These are phyloP conservation scores for Stenotaenia linearis DNA, from an alignment of 2,888 invertebrate species.

Conservation along the genomic window DNA sequence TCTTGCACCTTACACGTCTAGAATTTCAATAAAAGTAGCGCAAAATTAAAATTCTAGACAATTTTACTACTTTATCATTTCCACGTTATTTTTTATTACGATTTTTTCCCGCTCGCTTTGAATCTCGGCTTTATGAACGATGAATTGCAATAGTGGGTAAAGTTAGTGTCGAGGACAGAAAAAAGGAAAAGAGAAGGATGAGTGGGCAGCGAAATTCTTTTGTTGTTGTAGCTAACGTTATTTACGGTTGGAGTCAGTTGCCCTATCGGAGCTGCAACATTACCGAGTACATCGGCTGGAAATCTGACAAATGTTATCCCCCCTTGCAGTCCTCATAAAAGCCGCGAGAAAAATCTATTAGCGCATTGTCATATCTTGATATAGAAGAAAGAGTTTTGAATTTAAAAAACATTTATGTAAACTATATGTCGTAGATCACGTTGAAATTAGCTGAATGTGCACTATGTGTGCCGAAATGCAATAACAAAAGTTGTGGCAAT, in stretches of 20 bases:
- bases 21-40: slow-evolving; percentile 1
- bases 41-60: neutral
- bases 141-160: neutral
- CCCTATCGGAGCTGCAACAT: slow-evolving; percentile 10
- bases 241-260: neutral
- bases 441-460: too few species aligned
- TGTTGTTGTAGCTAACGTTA: slow-evolving; percentile 19
- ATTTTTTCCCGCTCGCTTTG: neutral
- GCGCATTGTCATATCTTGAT: neutral
- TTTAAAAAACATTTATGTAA: neutral
- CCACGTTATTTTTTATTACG: neutral
- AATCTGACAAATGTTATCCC: slow-evolving; percentile 15
- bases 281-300: slow-evolving; percentile 15
- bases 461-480: too few species aligned
- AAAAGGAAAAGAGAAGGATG: neutral
- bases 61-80: neutral
- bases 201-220: slow-evolving; percentile 15
- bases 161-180: neutral
- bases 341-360: slow-evolving; percentile 10
- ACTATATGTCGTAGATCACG: neutral
- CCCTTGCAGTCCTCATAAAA: slow-evolving; percentile 1
- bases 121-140: slow-evolving; percentile 6
- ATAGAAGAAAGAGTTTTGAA: neutral
- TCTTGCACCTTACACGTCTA: neutral
- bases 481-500: too few species aligned